Evolutionary conservation across 2,888 invertebrate species (phyloP), one percentile per base, ranked within the genome.

Genomic region (Congeria kusceri): DNA sequence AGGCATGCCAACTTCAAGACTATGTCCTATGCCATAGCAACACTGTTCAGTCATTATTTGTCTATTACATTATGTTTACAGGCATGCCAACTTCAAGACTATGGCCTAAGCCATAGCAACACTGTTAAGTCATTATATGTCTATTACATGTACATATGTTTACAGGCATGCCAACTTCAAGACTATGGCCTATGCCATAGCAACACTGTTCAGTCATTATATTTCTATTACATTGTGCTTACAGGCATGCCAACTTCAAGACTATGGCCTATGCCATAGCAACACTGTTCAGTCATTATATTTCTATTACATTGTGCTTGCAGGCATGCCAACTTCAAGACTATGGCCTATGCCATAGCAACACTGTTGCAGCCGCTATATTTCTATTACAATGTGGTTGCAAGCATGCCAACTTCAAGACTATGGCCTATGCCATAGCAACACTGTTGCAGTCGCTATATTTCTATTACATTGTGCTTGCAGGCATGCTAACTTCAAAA

Each of bases 1-100:
- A 97, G 98, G 91, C 96, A 99, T 77, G 99, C 99, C 0, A 99
- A 99, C 94, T 99, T 99, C 94, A 98, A 98, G 91, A 98, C 98
- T 25, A 99, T 99, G 0, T 97, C 98, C 28, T 98, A 98, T 88
- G 99, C 99, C 72, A 98, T 99, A 46, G 98, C 98, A 18, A 98
- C 99, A n/a, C n/a, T n/a, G n/a, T n/a, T n/a, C n/a, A n/a, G n/a
- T n/a, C n/a, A n/a, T n/a, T n/a, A n/a, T n/a, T n/a, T n/a, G n/a
- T n/a, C n/a, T n/a, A n/a, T n/a, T n/a, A n/a, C n/a, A n/a, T n/a
- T n/a, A n/a, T 23, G 79, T 83, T 94, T 95, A 59, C 94, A 97
- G 98, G 91, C 96, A 99, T 77, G 99, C 99, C 0, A 99, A 99
- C 94, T 99, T 99, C 94, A 98, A 98, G 91, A 98, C 98, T 25